A percentile compares a stretch with the other conserved stretches of the same genome.
Conservation (phyloP, 2,888 invertebrate genomes). For the Trissolcus japonicus region DNA sequence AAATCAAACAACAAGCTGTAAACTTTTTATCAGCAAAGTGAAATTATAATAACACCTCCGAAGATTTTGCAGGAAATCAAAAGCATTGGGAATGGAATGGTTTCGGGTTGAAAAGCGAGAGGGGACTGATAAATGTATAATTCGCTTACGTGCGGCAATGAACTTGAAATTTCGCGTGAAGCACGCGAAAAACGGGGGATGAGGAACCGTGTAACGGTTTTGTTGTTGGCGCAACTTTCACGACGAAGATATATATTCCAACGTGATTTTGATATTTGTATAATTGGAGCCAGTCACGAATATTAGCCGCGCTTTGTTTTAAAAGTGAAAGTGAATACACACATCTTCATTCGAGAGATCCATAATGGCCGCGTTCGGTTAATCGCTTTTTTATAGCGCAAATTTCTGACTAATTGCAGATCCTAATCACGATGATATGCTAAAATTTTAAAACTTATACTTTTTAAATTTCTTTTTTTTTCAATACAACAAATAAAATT, state of each 20-base stretch:
- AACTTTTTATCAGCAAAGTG: slow-evolving; percentile 3
- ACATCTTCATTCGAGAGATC: slow-evolving; percentile 43
- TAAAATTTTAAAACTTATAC: background rate
- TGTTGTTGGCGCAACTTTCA: slow-evolving; percentile 34
- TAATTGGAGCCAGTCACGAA: slow-evolving; percentile 51
- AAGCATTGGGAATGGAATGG: slow-evolving; percentile 3
- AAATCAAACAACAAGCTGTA: background rate
- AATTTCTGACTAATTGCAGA: slow-evolving; percentile 16
- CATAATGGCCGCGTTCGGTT: slow-evolving; percentile 22
- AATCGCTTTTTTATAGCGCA: slow-evolving; percentile 25
- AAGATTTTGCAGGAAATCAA: background rate
- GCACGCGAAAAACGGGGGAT: slow-evolving; percentile 21
- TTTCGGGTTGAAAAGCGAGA: background rate
- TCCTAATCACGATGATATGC: slow-evolving; percentile 15
- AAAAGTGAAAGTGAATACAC: slow-evolving; percentile 48
- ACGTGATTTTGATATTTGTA: slow-evolving; percentile 39
- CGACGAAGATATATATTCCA: slow-evolving; percentile 28
- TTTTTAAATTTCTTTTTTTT: background rate
- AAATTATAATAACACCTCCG: background rate
- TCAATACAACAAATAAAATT: background rate
- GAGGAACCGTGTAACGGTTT: slow-evolving; percentile 34
- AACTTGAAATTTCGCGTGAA: slow-evolving; percentile 38
- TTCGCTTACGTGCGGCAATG: slow-evolving; percentile 37
- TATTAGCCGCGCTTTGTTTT: slow-evolving; percentile 41
- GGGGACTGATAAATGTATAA: background rate